phyloP scores from a whole-genome alignment of 2,113 vertebrate genomes.

The Prochilodus magdalenae region DNA sequence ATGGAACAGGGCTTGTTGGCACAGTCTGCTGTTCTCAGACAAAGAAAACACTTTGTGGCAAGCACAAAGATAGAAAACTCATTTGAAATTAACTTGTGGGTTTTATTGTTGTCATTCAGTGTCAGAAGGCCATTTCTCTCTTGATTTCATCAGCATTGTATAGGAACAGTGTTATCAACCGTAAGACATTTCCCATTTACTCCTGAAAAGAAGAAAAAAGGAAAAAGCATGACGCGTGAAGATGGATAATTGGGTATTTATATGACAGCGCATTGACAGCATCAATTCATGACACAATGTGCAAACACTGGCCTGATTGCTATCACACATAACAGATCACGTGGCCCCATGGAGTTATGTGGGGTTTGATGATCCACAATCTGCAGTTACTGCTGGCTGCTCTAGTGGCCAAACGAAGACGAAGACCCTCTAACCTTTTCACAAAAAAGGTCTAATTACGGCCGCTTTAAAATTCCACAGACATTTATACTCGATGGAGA shows the following conservation, averaged over 20 bases:
- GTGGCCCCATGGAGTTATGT: conserved; percentile 54
- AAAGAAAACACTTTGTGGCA: neutral
- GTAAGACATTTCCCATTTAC: conserved; percentile 27
- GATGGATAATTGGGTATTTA: conserved; percentile 28
- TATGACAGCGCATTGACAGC: neutral
- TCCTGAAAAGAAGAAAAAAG: neutral
- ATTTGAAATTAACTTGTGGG: neutral
- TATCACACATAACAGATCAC: conserved; percentile 20
- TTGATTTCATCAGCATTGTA: conserved; percentile 39
- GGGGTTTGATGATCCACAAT: conserved; percentile 55
- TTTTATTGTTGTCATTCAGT: conserved; percentile 22
- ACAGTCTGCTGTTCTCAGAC: conserved; percentile 7
- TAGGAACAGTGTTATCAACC: conserved; percentile 31
- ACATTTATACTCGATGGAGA: conserved; percentile 63
- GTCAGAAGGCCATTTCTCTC: conserved; percentile 3
- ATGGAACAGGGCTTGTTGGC: conserved; percentile 1
- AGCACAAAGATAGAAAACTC: neutral
- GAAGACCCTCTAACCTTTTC: conserved; percentile 63
- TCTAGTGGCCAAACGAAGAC: conserved; percentile 66
- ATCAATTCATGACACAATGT: neutral
- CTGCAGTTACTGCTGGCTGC: conserved; percentile 41
- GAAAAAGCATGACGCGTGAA: conserved; percentile 5
- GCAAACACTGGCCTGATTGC: conserved; percentile 13
- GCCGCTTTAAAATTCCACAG: conserved; percentile 71
- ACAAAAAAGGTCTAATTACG: conserved; percentile 60